A percentile compares a stretch with the other conserved stretches of the same genome.
These are phyloP conservation scores for Seriola aureovittata DNA, from an alignment of 2,113 vertebrate species.

Conservation along the genomic window DNA sequence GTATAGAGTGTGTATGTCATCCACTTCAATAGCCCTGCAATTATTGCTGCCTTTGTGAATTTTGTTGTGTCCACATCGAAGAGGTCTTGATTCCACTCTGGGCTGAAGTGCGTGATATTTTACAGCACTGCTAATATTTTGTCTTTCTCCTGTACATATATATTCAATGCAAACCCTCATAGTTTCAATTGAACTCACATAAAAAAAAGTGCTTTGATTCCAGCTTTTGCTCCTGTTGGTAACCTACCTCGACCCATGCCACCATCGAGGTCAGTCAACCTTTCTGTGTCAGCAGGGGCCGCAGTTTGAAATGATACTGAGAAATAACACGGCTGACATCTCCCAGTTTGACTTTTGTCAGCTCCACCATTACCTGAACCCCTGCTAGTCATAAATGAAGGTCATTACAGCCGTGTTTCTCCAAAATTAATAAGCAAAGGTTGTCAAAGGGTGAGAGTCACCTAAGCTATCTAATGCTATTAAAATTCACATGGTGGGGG, in stretches of 20 bases:
- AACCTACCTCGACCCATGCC: slow-evolving; percentile 87
- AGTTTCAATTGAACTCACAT: neutral
- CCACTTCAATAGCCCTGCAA: neutral
- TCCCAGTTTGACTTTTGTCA: slow-evolving; percentile 91
- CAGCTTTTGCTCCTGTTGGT: slow-evolving; percentile 76
- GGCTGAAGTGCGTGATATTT: neutral
- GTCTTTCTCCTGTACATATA: neutral
- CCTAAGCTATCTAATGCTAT: neutral
- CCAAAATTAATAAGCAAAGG: neutral
- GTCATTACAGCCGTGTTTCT: neutral
- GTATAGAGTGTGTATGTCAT: neutral
- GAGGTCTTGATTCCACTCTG: neutral
- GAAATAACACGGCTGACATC: slow-evolving; percentile 90
- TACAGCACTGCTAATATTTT: neutral
- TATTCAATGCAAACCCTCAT: neutral
- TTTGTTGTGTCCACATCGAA: neutral
- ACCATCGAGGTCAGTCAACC: slow-evolving; percentile 87
- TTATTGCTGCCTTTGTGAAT: neutral
- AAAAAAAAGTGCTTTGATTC: neutral
- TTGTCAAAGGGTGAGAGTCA: slow-evolving; percentile 1
- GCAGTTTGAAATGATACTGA: slow-evolving; percentile 91
- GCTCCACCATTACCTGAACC: slow-evolving; percentile 87
- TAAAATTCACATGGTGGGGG: neutral
- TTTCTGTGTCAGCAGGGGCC: slow-evolving; percentile 90
- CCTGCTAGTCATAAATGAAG: slow-evolving; percentile 64